Conservation (phyloP, 2,797 vertebrate genomes). For the Geranospiza caerulescens region DNA sequence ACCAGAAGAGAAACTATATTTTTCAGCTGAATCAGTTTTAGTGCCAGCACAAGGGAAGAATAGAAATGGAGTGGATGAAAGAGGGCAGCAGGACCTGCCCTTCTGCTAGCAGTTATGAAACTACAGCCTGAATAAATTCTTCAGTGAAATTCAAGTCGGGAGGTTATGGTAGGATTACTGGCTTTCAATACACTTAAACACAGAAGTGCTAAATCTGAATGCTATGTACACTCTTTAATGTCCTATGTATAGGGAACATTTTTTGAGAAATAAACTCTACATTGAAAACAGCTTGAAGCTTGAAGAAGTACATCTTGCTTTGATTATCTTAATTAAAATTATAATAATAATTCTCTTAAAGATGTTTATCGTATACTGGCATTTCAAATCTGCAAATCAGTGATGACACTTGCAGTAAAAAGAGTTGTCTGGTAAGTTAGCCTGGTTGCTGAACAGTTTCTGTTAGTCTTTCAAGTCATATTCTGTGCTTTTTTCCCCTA, state of each 20-base stretch:
- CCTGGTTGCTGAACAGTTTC: not conserved
- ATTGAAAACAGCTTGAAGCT: not conserved
- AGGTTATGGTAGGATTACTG: not conserved
- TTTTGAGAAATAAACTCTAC: not conserved
- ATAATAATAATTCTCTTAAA: not conserved
- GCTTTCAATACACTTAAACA: not conserved
- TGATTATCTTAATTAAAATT: not conserved
- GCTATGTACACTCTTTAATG: not conserved
- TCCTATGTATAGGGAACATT: not conserved
- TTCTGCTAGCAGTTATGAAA: not conserved
- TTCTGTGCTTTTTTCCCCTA: not conserved
- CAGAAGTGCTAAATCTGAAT: not conserved
- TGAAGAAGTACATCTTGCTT: not conserved
- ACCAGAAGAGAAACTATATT: not conserved
- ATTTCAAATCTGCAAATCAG: not conserved
- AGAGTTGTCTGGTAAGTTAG: not conserved
- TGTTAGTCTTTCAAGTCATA: not conserved
- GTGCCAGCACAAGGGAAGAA: not conserved
- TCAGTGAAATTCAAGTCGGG: not conserved
- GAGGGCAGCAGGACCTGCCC: not conserved
- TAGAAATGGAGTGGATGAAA: not conserved
- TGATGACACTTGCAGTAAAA: not conserved
- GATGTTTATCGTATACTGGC: not conserved
- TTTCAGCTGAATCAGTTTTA: not conserved
- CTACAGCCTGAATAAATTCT: not conserved